A percentile compares a stretch with the other conserved stretches of the same genome.
These are phyloP conservation scores for Petaurus breviceps DNA, from an alignment of 2,113 vertebrate species.

Conservation along the genomic window DNA sequence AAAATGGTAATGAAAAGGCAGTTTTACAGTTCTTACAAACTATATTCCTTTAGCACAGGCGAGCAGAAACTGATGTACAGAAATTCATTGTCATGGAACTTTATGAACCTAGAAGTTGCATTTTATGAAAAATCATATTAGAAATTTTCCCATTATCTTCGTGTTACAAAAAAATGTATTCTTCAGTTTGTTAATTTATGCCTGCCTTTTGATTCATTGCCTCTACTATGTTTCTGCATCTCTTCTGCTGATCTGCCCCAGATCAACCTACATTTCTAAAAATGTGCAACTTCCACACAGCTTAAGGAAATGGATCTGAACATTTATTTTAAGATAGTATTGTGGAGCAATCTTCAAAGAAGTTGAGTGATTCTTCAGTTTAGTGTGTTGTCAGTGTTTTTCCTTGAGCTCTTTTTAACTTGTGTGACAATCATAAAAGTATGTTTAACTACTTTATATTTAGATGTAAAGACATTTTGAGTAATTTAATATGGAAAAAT, in stretches of 20 bases:
- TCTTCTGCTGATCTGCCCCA: neutral
- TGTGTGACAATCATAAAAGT: neutral
- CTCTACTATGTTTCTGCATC: conserved; percentile 17
- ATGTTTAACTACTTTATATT: neutral
- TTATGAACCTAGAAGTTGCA: neutral
- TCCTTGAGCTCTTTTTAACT: neutral
- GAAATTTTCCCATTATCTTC: neutral
- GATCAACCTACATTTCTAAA: neutral
- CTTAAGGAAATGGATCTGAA: conserved; percentile 32
- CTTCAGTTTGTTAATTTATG: conserved; percentile 28
- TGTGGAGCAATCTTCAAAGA: conserved; percentile 12
- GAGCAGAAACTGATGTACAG: neutral
- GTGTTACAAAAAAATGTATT: conserved; percentile 16
- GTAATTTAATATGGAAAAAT: neutral
- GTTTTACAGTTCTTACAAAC: neutral
- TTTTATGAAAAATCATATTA: conserved; percentile 1
- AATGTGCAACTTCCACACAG: conserved; percentile 26
- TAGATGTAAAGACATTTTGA: neutral
- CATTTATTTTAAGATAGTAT: neutral
- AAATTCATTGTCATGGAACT: conserved; percentile 33
- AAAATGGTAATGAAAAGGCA: neutral
- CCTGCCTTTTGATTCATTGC: conserved; percentile 16
- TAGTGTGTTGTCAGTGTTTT: neutral
- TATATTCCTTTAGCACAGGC: neutral
- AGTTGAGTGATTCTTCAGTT: neutral